Percentiles rank a stretch among this genome's conserved stretches.
phyloP scores from a whole-genome alignment of 2,888 invertebrate genomes.

The Drosophila tanythrix region DNA sequence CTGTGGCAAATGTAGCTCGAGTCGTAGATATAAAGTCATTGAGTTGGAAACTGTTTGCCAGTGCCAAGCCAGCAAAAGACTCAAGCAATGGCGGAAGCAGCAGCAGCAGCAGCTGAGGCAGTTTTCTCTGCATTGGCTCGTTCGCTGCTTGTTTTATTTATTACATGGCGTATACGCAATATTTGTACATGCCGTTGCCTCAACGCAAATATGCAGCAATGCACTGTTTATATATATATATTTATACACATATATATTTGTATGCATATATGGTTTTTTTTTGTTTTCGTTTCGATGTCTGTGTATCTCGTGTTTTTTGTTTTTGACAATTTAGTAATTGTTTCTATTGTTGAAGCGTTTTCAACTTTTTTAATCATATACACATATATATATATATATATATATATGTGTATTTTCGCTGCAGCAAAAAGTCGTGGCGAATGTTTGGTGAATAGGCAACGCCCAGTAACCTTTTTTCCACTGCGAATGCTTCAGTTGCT shows the following conservation, averaged over 20 bases:
- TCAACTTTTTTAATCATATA: constrained; percentile 81
- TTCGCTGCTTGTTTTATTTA: constrained; percentile 66
- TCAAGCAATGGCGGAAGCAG: constrained; percentile 51
- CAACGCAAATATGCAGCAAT: constrained; percentile 57
- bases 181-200: constrained; percentile 47
- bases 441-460: constrained; percentile 52
- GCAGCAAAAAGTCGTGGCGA: constrained; percentile 41
- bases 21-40: constrained; percentile 76
- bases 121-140: constrained; percentile 39
- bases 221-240: constrained; percentile 61
- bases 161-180: constrained; percentile 77
- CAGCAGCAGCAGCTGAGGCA: constrained; percentile 23
- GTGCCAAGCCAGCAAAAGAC: constrained; percentile 62
- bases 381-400: constrained; percentile 33
- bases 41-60: constrained; percentile 74
- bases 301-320: constrained; percentile 23
- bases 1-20: constrained; percentile 71
- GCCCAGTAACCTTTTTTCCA: constrained; percentile 57
- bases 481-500: constrained; percentile 20
- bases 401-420: constrained; percentile 23
- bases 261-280: constrained; percentile 15
- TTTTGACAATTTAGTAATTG: constrained; percentile 67
- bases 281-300: constrained; percentile 24
- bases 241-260: neutral
- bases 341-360: constrained; percentile 65